Evolutionary conservation across 2,888 invertebrate species (phyloP).

Genomic region (Leptopilina myrica): DNA sequence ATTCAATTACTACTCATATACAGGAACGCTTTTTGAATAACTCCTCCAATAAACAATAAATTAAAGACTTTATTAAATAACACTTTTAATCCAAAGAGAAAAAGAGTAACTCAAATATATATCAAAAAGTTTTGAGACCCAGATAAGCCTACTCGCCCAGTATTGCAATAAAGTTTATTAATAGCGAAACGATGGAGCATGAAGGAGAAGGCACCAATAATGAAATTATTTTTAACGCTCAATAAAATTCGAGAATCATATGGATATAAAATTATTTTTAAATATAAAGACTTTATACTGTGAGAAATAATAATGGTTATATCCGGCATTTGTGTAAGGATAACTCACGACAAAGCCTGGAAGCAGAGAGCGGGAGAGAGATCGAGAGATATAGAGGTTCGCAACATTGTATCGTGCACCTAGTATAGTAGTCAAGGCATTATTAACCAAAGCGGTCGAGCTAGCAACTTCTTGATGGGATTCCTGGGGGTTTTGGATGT

Average conservation of each 20-base stretch:
- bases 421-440: constrained; percentile 10
- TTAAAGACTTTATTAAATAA: too few relatives aligned
- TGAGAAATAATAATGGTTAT: background rate
- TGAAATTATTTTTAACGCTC: background rate
- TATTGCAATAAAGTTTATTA: background rate
- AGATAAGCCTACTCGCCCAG: background rate
- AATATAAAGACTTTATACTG: background rate
- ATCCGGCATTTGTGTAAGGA: constrained; percentile 35
- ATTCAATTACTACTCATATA: too few relatives aligned
- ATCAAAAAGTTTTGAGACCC: background rate
- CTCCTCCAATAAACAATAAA: too few relatives aligned
- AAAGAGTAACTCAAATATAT: too few relatives aligned
- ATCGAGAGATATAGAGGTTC: background rate
- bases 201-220: background rate
- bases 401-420: constrained; percentile 9
- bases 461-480: constrained; percentile 49
- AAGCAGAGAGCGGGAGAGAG: background rate
- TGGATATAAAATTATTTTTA: too few relatives aligned
- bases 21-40: too few relatives aligned
- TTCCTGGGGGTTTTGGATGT: constrained; percentile 44
- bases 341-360: constrained; percentile 14
- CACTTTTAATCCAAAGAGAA: too few relatives aligned
- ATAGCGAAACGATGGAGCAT: background rate
- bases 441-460: constrained; percentile 43
- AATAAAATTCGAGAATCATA: constrained; percentile 6